Percentiles rank a stretch among this genome's conserved stretches.
phyloP scores from a whole-genome alignment of 2,797 vertebrate genomes.

The Pantherophis vulpinus region DNA sequence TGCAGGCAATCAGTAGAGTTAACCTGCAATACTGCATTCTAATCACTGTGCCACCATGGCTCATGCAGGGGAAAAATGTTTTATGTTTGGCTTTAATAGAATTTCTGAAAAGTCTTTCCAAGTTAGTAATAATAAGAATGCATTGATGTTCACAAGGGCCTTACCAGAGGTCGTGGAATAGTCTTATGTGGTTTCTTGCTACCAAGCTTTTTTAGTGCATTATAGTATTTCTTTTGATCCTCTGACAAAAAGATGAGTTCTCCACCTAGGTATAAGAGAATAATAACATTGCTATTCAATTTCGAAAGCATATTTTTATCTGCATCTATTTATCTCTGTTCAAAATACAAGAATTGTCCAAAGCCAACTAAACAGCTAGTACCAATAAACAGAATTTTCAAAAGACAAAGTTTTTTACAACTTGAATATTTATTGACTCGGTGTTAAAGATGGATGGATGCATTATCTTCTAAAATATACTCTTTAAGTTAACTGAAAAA shows the following conservation, averaged over 20 bases:
- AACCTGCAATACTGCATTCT: neutral
- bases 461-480: neutral
- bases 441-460: neutral
- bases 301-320: neutral
- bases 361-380: neutral
- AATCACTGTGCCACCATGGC: neutral
- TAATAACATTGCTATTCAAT: conserved; percentile 36
- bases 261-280: conserved; percentile 69
- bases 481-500: neutral
- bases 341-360: neutral
- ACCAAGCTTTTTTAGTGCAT: conserved; percentile 75
- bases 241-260: conserved; percentile 75
- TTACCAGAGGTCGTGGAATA: conserved; percentile 72
- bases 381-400: neutral
- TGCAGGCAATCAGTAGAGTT: neutral
- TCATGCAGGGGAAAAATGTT: neutral
- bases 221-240: conserved; percentile 78
- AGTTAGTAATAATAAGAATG: neutral
- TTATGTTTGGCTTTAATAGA: neutral
- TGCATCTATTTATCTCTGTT: neutral
- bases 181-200: conserved; percentile 74
- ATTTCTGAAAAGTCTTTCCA: neutral
- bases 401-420: neutral
- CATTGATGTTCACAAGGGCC: conserved; percentile 22
- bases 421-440: neutral